Percentiles rank a stretch among this genome's conserved stretches.
These are phyloP conservation scores for Alfaro cultratus DNA, from an alignment of 2,797 vertebrate genomes.

Conservation along the genomic window DNA sequence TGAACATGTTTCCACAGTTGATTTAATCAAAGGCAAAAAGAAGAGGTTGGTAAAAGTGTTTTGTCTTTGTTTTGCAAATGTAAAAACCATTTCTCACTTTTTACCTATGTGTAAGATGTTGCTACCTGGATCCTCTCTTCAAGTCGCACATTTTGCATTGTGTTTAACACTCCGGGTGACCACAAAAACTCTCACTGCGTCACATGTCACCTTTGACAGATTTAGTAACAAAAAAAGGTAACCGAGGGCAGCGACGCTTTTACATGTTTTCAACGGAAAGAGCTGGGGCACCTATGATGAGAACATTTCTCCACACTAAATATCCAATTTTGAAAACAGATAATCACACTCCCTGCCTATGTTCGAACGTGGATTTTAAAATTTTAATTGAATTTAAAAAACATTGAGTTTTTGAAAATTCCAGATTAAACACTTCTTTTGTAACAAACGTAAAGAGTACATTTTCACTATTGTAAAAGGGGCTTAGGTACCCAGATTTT, in stretches of 20 bases:
- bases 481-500: neutral
- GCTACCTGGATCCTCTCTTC: neutral
- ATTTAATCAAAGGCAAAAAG: neutral
- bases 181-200: conserved; percentile 54
- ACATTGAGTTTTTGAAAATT: neutral
- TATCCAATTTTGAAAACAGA: neutral
- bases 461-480: neutral
- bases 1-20: neutral
- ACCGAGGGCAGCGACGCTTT: neutral
- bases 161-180: conserved; percentile 69
- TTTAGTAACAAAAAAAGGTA: conserved; percentile 15
- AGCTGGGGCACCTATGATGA: neutral
- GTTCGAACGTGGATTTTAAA: neutral
- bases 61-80: neutral
- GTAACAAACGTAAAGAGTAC: neutral
- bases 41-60: neutral
- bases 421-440: neutral
- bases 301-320: conserved; percentile 10
- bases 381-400: neutral
- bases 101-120: neutral
- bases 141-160: conserved; percentile 42
- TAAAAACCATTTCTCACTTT: neutral
- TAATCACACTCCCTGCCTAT: neutral
- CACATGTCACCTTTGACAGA: conserved; percentile 18
- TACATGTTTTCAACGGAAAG: conserved; percentile 23